Conservation (phyloP, 2,113 vertebrate species). For the Regulus satrapa region DNA sequence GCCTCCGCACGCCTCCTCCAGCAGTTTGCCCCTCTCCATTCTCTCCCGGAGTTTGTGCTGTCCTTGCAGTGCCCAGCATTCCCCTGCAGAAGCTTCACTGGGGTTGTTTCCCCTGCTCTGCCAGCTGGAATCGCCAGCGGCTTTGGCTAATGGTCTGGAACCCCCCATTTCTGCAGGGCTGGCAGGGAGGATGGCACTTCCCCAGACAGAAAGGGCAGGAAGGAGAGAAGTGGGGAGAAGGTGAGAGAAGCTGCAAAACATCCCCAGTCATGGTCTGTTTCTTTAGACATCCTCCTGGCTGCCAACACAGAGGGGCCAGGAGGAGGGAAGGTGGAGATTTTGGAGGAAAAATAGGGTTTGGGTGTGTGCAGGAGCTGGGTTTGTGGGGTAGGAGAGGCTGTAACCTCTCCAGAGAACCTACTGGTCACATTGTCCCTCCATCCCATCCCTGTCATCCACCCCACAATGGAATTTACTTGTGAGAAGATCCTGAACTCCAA, state of each 20-base stretch:
- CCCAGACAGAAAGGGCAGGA: rapidly evolving
- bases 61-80: not conserved
- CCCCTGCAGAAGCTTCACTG: not conserved
- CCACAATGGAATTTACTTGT: not conserved
- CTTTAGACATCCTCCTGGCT: not conserved
- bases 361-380: not conserved
- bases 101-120: not conserved
- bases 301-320: rapidly evolving
- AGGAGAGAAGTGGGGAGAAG: not conserved
- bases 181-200: rapidly evolving
- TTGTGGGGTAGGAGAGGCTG: not conserved
- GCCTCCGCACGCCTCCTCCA: not conserved
- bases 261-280: not conserved
- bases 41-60: not conserved
- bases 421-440: not conserved
- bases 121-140: not conserved
- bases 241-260: not conserved
- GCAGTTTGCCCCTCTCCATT: not conserved
- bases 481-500: not conserved
- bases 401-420: not conserved
- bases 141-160: not conserved
- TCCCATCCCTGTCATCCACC: not conserved
- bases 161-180: not conserved
- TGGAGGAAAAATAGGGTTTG: not conserved
- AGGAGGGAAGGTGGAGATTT: not conserved